Evolutionary conservation across 1,140 invertebrate species (phyloP).

Genomic region (Tribolium castaneum): DNA sequence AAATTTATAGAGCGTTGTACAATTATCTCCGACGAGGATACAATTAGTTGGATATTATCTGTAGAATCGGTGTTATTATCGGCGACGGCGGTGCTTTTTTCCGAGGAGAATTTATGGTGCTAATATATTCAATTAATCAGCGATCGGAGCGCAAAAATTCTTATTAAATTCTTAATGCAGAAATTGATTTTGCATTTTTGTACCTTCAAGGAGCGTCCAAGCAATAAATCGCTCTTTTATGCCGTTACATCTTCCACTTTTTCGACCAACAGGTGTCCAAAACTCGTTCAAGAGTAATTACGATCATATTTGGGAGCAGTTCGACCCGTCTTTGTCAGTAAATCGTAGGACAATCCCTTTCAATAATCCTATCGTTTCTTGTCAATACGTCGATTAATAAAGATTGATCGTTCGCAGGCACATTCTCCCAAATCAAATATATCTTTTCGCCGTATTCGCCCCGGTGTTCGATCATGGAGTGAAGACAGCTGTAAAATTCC

Average conservation of each 20-base stretch:
- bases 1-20: conserved; percentile 34
- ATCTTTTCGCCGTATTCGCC: not conserved
- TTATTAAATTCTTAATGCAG: conserved; percentile 18
- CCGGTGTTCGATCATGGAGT: conserved; percentile 8
- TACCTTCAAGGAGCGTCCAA: not conserved
- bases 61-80: conserved; percentile 14
- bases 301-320: no score
- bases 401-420: conserved; percentile 24
- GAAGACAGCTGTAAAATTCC: conserved; percentile 29
- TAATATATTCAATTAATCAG: conserved; percentile 33
- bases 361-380: not conserved
- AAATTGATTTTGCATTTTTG: conserved; percentile 24
- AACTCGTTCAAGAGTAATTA: no score
- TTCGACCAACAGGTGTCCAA: no score
- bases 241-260: no score
- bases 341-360: no score
- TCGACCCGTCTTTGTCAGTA: no score
- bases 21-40: conserved; percentile 16
- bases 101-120: not conserved
- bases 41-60: conserved; percentile 31
- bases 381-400: conserved; percentile 11
- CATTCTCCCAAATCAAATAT: not conserved
- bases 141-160: not conserved
- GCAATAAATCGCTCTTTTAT: no score
- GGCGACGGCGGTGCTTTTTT: not conserved